A percentile compares a stretch with the other conserved stretches of the same genome.
Evolutionary conservation across 2,888 invertebrate genomes (phyloP).

Genomic region (Acrobasis suavella): DNA sequence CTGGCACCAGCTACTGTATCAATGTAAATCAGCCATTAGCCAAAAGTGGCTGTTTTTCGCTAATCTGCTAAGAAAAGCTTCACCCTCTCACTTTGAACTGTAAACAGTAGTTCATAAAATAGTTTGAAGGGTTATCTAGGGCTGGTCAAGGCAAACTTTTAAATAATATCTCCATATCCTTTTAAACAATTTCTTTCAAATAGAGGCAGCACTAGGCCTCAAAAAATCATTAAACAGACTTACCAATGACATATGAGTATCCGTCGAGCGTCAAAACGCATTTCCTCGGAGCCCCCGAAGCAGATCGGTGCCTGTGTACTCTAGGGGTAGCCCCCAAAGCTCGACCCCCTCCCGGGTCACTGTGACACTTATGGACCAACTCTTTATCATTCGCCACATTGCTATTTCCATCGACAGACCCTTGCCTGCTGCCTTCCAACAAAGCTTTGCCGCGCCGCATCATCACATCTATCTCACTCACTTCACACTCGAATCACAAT

Average conservation of each 20-base stretch:
- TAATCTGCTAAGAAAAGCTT: too few relatives aligned
- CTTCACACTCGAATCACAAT: slow-evolving; percentile 46
- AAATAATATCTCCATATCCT: too few relatives aligned
- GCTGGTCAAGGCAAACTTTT: too few relatives aligned
- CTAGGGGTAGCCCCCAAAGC: slow-evolving; percentile 67
- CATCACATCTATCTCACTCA: slow-evolving; percentile 76
- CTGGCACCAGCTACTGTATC: too few relatives aligned
- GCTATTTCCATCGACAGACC: slow-evolving; percentile 71
- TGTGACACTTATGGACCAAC: slow-evolving; percentile 86
- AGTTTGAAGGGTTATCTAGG: too few relatives aligned
- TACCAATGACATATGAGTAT: slow-evolving; percentile 94
- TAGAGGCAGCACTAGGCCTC: not conserved
- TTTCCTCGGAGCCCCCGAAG: slow-evolving; percentile 85
- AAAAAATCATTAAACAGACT: slow-evolving; percentile 56
- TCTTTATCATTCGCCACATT: slow-evolving; percentile 79
- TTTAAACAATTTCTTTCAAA: too few relatives aligned
- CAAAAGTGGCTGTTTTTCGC: too few relatives aligned
- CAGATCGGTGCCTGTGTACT: slow-evolving; percentile 66
- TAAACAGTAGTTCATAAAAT: too few relatives aligned
- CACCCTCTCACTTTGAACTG: too few relatives aligned
- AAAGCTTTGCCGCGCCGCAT: slow-evolving; percentile 76
- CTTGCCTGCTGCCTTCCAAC: slow-evolving; percentile 75
- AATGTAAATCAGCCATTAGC: too few relatives aligned
- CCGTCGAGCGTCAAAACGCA: slow-evolving; percentile 93
- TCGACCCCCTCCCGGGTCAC: slow-evolving; percentile 84